phyloP scores from a whole-genome alignment of 2,888 invertebrate genomes.

The Homarus gammarus region DNA sequence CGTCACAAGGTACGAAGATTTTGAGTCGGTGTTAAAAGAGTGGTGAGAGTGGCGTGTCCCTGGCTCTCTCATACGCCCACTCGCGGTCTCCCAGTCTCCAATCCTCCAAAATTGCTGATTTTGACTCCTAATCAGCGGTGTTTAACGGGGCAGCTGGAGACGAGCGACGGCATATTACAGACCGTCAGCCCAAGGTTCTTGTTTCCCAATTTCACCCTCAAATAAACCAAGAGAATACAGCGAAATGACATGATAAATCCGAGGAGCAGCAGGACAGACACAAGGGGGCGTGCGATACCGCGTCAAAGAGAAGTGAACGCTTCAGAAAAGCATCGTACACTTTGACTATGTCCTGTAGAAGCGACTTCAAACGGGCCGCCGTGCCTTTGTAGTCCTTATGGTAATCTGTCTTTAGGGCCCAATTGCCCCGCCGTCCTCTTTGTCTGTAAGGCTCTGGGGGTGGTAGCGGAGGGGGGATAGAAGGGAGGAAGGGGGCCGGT shows the following conservation, averaged over 20 bases:
- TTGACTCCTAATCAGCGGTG: conserved; percentile 8
- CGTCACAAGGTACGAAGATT: neutral
- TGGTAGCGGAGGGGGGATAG: too few species aligned
- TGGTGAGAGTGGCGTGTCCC: neutral
- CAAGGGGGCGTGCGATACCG: conserved; percentile 13
- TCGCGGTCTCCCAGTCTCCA: too few species aligned
- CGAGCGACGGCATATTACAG: neutral
- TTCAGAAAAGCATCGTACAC: conserved; percentile 64
- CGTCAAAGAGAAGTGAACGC: conserved; percentile 60
- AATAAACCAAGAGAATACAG: conserved; percentile 51
- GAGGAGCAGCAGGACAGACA: neutral
- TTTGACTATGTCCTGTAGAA: conserved; percentile 64
- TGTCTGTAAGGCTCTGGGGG: conserved; percentile 49
- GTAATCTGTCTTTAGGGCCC: conserved; percentile 66
- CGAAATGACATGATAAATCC: conserved; percentile 61
- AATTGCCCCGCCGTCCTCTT: conserved; percentile 66
- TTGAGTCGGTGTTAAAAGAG: neutral
- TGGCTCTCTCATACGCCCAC: neutral
- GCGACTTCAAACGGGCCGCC: conserved; percentile 59
- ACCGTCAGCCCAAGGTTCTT: neutral
- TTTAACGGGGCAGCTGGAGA: neutral
- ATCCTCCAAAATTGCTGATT: neutral
- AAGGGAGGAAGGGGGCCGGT: too few species aligned
- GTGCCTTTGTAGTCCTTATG: conserved; percentile 68
- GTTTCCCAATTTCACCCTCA: conserved; percentile 63